Percentiles rank a stretch among this genome's conserved stretches.
Conservation (phyloP, 2,888 invertebrate genomes). For the Eledona agricola region DNA sequence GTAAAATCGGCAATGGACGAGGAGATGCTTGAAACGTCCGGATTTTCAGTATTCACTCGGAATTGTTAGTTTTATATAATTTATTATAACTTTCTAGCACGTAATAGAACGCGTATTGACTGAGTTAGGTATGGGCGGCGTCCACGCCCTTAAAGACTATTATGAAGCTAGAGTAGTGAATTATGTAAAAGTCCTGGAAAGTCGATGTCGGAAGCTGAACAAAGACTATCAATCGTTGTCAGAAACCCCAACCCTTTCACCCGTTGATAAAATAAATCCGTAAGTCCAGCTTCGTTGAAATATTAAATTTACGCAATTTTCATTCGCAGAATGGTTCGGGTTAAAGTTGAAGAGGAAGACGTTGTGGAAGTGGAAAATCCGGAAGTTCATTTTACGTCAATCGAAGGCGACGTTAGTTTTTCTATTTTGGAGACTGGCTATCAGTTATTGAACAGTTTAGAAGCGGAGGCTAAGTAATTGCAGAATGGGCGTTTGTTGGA, state of each 20-base stretch:
- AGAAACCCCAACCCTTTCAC: constrained; percentile 49
- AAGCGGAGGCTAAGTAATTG: constrained; percentile 54
- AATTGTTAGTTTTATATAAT: constrained; percentile 19
- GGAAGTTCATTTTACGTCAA: constrained; percentile 53
- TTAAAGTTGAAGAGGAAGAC: constrained; percentile 53
- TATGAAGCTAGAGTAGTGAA: constrained; percentile 64
- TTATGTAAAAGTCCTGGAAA: constrained; percentile 54
- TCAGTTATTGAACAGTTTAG: constrained; percentile 56
- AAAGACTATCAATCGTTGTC: constrained; percentile 44
- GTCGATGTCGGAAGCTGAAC: constrained; percentile 53
- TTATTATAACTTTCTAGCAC: constrained; percentile 61
- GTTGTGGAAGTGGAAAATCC: constrained; percentile 51
- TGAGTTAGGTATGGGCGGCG: constrained; percentile 70
- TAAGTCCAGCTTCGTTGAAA: constrained; percentile 37
- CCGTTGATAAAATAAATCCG: constrained; percentile 50
- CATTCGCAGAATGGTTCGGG: constrained; percentile 49
- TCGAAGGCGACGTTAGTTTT: constrained; percentile 52
- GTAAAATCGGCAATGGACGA: constrained; percentile 65
- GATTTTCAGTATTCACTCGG: constrained; percentile 63
- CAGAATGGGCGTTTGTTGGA: too few relatives aligned
- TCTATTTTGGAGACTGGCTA: constrained; percentile 55
- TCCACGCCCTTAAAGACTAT: constrained; percentile 67
- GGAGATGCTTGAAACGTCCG: constrained; percentile 57
- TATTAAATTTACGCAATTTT: too few relatives aligned
- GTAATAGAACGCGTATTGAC: constrained; percentile 68